Evolutionary conservation across 2,888 invertebrate genomes (phyloP).

Genomic region (Myopa testacea): DNA sequence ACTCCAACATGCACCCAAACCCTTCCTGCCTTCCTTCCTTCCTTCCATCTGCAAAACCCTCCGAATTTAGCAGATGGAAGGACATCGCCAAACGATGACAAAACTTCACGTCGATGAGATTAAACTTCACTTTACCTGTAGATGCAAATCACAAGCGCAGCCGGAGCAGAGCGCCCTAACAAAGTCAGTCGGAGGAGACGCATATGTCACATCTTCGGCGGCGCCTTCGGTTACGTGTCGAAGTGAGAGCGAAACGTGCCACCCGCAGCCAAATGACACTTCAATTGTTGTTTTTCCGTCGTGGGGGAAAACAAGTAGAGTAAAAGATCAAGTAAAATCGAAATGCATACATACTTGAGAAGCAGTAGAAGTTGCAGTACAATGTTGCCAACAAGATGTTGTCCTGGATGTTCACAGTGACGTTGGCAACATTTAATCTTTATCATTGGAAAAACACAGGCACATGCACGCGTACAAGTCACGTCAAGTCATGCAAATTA

Average conservation of each 20-base stretch:
- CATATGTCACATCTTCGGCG: constrained; percentile 13
- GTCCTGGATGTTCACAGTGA: not conserved
- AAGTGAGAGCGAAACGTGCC: not conserved
- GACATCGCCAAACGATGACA: constrained; percentile 2
- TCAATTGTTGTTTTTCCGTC: constrained; percentile 31
- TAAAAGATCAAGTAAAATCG: not conserved
- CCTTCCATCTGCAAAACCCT: too few species aligned
- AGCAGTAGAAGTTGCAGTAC: constrained; percentile 19
- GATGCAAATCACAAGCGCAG: constrained; percentile 11
- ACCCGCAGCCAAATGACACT: constrained; percentile 34
- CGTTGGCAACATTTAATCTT: constrained; percentile 27
- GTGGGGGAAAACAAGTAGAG: not conserved
- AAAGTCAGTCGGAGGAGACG: not conserved
- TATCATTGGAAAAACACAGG: constrained; percentile 33
- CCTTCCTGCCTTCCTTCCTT: too few species aligned
- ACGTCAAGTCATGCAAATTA: constrained; percentile 34
- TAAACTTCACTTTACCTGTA: constrained; percentile 28
- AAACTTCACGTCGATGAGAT: constrained; percentile 23
- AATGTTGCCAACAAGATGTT: constrained; percentile 26
- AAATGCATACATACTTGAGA: not conserved
- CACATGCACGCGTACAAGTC: constrained; percentile 38
- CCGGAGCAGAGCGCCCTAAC: not conserved
- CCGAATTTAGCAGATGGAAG: not conserved
- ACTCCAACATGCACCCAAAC: too few species aligned
- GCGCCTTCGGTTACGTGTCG: constrained; percentile 2